phyloP scores from a whole-genome alignment of 1,140 invertebrate genomes.

The Bombus affinis region DNA sequence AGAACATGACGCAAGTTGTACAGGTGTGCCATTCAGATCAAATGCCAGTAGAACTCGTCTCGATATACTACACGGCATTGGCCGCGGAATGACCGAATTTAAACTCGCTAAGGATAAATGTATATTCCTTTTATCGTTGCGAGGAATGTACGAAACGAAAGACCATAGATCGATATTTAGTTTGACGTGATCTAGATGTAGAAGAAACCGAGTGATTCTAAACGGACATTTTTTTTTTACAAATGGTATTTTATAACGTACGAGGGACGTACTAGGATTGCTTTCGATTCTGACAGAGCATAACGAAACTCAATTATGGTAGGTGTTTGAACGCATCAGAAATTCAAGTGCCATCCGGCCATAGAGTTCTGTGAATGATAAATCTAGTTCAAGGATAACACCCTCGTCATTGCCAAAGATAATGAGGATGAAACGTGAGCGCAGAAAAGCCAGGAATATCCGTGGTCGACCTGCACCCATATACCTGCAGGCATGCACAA shows the following conservation, averaged over 20 bases:
- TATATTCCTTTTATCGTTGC: too few relatives aligned
- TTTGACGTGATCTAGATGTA: too few relatives aligned
- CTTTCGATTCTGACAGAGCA: background rate
- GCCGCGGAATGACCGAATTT: too few relatives aligned
- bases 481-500: conserved; percentile 63
- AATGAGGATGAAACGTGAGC: conserved; percentile 63
- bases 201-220: too few relatives aligned
- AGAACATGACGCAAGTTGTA: conserved; percentile 25
- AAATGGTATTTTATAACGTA: background rate
- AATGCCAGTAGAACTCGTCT: conserved; percentile 21
- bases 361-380: conserved; percentile 60
- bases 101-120: too few relatives aligned
- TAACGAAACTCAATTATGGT: conserved; percentile 15
- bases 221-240: too few relatives aligned
- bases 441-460: conserved; percentile 59
- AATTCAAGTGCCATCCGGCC: conserved; percentile 22
- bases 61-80: background rate
- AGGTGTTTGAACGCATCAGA: conserved; percentile 33
- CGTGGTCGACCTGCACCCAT: conserved; percentile 58
- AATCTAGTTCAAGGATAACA: conserved; percentile 71
- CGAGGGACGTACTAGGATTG: background rate
- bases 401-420: conserved; percentile 69
- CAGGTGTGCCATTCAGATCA: conserved; percentile 47
- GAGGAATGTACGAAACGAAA: too few relatives aligned
- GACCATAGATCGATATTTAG: too few relatives aligned